phyloP scores from a whole-genome alignment of 2,888 invertebrate species.

The Lycocerus yunnanus region DNA sequence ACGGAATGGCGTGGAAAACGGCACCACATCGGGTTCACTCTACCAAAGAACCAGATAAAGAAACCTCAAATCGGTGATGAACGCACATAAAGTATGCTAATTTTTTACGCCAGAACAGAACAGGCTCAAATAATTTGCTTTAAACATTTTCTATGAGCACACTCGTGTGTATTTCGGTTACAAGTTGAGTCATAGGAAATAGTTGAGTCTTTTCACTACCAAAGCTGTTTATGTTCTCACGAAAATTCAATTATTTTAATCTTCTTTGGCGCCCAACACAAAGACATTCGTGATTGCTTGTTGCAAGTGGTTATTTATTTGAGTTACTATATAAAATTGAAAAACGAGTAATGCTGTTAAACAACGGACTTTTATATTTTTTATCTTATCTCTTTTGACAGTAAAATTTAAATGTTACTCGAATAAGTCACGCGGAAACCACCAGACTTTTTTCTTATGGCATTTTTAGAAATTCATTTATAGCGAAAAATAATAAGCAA shows the following conservation, averaged over 20 bases:
- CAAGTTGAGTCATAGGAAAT: background rate
- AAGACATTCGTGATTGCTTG: constrained; percentile 16
- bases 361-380: background rate
- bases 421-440: background rate
- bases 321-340: background rate
- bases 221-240: constrained; percentile 24
- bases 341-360: background rate
- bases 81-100: constrained; percentile 21
- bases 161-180: background rate
- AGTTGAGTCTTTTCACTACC: constrained; percentile 3
- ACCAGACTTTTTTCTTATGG: background rate
- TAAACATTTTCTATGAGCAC: background rate
- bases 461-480: constrained; percentile 29
- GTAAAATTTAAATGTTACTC: constrained; percentile 7
- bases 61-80: constrained; percentile 31
- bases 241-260: constrained; percentile 28
- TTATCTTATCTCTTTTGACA: background rate
- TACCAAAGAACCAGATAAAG: constrained; percentile 35
- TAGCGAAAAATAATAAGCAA: constrained; percentile 21
- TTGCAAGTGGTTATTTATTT: constrained; percentile 8
- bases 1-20: constrained; percentile 43
- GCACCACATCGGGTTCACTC: constrained; percentile 35
- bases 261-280: constrained; percentile 13
- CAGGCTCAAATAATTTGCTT: background rate
- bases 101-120: background rate